Base-by-base conservation (phyloP, 1,140 invertebrate species). In the Campoletis sonorensis region DNA sequence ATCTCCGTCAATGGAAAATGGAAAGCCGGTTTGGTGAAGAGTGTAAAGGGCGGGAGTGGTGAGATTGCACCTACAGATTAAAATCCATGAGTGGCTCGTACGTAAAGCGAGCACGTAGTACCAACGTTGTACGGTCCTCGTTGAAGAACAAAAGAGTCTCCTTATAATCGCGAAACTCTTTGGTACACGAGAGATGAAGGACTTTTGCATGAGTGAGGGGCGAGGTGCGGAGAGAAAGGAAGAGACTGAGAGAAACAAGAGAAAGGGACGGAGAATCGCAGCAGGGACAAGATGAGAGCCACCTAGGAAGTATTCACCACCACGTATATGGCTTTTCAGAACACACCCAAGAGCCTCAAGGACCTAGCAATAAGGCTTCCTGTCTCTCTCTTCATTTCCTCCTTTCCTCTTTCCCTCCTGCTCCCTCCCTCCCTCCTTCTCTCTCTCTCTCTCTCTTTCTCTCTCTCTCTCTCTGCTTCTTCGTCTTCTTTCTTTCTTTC, bases 61-160 rank as follows among this genome's bases (percentile, higher is more conserved):
- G 72, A 30, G 72, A 75, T 75, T 49, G 72, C 72, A 75, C 72
- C 72, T 75, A 75, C 72, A 54, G 72, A 75, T 75, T 75, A 75
- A 75, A 75, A 75, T 75, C 49, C 72, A 75, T 54, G 72, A 75
- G 72, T 45, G 61, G 61, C 61, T 67, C 68, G 21, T 49, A 72
- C 33, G n/a, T 26, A 33, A 49, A 75, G 49, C 72, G 45, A 75
- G 49, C 37, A 72, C 70, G 70, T 75, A 75, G 18, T 40, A 72
- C 33, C 5, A 33, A 33, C 67, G 30, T 70, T 70, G 30, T 70
- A 33, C 27, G 67, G 15, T 13, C n/a, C 67, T 33, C 67, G 30
- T 45, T 33, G 49, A 54, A 49, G 72, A 30, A 75, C 72, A 75
- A 75, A 75, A 75, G 72, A 75, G 72, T 75, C 72, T 75, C 72